These are phyloP conservation scores for Abrostola triplasia DNA, from an alignment of 2,888 invertebrate genomes.

Conservation along the genomic window DNA sequence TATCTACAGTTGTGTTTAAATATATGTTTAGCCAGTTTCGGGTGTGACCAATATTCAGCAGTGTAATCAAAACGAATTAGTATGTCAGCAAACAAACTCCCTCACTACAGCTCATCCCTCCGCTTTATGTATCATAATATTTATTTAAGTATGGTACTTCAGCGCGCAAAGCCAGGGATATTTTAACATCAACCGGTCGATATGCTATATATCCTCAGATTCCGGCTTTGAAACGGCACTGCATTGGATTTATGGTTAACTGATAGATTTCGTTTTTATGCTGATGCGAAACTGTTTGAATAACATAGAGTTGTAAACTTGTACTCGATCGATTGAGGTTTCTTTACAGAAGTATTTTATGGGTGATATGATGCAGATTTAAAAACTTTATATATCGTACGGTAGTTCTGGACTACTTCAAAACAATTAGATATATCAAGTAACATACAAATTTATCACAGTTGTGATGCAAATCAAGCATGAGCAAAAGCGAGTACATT, in stretches of 20 bases:
- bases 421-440: no score
- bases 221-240: constrained; percentile 22
- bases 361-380: no score
- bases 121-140: constrained; percentile 42
- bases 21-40: constrained; percentile 5
- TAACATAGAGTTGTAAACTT: no score
- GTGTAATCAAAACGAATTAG: constrained; percentile 45
- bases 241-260: constrained; percentile 27
- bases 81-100: constrained; percentile 37
- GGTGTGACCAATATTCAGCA: constrained; percentile 32
- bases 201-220: constrained; percentile 30
- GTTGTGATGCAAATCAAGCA: no score
- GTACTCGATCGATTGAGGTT: no score
- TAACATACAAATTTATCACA: no score
- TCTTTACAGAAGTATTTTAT: no score
- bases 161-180: constrained; percentile 27
- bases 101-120: constrained; percentile 32
- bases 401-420: no score
- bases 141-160: constrained; percentile 44
- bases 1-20: constrained; percentile 17
- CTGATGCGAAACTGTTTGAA: constrained; percentile 1
- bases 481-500: no score
- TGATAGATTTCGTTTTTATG: constrained; percentile 14
- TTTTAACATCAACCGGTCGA: constrained; percentile 37
- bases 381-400: background rate